Evolutionary conservation across 2,888 invertebrate species (phyloP), one percentile per base, ranked within the genome.

Genomic region (Drosophila putrida): DNA sequence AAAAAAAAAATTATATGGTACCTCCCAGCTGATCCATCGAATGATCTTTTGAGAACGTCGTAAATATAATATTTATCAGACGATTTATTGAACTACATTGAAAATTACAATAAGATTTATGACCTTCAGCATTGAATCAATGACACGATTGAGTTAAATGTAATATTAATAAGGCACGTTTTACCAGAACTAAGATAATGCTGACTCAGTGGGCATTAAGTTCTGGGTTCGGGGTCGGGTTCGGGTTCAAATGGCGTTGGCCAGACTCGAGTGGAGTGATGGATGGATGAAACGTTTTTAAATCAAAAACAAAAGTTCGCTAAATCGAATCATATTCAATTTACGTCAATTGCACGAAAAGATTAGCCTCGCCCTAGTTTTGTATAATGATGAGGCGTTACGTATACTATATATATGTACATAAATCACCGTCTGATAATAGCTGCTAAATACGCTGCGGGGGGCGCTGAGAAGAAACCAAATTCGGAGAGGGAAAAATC

Each of bases 351-450:
- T 83, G 74, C 76, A 85, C 58, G 47, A 58, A 83, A 81, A 84
- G 82, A 83, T 83, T 87, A 83, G 82, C 88, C 88, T 87, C 88
- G 82, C 67, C 74, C 82, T 74, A 83, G 82, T 76, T 87, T 59
- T 47, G 39, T 49, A 49, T 49, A 33, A 65, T 55, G 59, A 82
- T 75, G 58, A 43, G 50, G 41, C 61, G 73, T 70, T 62, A 46
- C 64, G 64, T 68, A 55, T 54, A 75, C n/a, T 72, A 80, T 35
- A 20, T 20, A 3, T 20, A 20, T 2, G 2, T 20, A 20, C 20
- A 20, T 20, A 35, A 75, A 81, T 68, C 79, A 76, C 36, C 57
- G 58, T 46, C 85, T 68, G 84, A 86, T 83, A 82, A 87, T 71
- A 61, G 61, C 75, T 64, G 62, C 68, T 58, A 55, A 72, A 72